Base-by-base conservation (phyloP, 2,113 vertebrate genomes). In the Aviceda subcristata region DNA sequence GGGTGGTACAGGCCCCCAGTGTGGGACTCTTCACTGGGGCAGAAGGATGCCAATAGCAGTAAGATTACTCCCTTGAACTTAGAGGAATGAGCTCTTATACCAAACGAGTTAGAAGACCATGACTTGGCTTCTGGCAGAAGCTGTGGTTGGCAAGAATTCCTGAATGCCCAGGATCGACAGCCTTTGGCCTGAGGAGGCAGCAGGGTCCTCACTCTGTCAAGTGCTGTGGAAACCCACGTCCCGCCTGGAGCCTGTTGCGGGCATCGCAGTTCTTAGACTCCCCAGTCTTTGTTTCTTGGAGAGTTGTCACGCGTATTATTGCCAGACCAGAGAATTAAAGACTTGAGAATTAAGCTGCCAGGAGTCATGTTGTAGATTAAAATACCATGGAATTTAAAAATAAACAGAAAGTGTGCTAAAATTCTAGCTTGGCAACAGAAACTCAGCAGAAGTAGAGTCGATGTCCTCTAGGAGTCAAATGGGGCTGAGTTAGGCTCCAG, bases 241-340 rank as follows among this genome's bases (percentile, higher is more conserved):
- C 11, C 0, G 0, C 27, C 15, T 64, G 17, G 10, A 79, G 27
- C 21, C 48, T 66, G 21, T 29, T 24, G 36, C 0, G 1, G 24
- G 5, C n/a, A 26, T 30, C 53, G 15, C 10, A 38, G 12, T 71
- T 73, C 23, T 14, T 55, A 50, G 38, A 21, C 18, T 77, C 32
- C 16, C 15, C 0, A 3, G 10, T 59, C 9, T 27, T 74, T 63
- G 8, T 84, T 91, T 84, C 32, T 43, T 46, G 30, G 9, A 16
- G 10, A 88, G 21, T 46, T 90, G 57, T 34, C 3, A 0, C 57
- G 27, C 13, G 22, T 67, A 0, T 78, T 64, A 11, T 24, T 88
- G 38, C 10, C 19, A 57, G 34, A 68, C 5, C 8, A 68, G 66
- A 53, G 39, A 83, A 83, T n/a, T 43, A 46, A 43, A 68, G 22